Evolutionary conservation across 2,113 vertebrate species (phyloP).

Genomic region (Lonchura striata): DNA sequence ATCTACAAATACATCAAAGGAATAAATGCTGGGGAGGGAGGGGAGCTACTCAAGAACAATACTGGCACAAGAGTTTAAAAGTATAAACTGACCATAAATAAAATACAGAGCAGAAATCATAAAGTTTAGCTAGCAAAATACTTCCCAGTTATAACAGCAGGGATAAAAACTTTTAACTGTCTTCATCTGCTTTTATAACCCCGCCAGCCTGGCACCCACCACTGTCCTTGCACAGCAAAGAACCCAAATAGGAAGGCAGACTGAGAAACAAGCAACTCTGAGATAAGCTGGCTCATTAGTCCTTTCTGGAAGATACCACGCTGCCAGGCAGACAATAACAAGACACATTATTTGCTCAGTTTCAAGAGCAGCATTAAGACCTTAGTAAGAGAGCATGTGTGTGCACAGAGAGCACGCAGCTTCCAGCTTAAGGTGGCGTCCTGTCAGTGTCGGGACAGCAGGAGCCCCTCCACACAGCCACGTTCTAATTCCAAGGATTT

Average conservation of each 20-base stretch:
- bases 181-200: background rate
- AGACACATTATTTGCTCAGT: background rate
- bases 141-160: background rate
- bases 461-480: background rate
- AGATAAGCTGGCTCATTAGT: background rate
- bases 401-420: background rate
- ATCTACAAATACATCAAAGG: slow-evolving; percentile 53
- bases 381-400: fast-evolving
- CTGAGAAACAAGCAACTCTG: background rate
- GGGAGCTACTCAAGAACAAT: slow-evolving; percentile 46
- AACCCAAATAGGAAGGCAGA: background rate
- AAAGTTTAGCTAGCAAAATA: slow-evolving; percentile 18
- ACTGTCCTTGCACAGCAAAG: background rate
- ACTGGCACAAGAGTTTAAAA: slow-evolving; percentile 18
- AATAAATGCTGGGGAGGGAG: slow-evolving; percentile 4
- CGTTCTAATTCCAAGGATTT: background rate
- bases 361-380: background rate
- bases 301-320: background rate
- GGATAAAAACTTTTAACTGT: background rate
- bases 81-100: slow-evolving; percentile 22
- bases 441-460: fast-evolving
- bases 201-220: background rate
- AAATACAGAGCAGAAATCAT: slow-evolving; percentile 1
- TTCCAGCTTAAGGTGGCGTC: background rate
- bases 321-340: background rate